Percentiles rank a stretch among this genome's conserved stretches.
These are phyloP conservation scores for Eretmocerus hayati DNA, from an alignment of 2,888 invertebrate genomes.

Conservation along the genomic window DNA sequence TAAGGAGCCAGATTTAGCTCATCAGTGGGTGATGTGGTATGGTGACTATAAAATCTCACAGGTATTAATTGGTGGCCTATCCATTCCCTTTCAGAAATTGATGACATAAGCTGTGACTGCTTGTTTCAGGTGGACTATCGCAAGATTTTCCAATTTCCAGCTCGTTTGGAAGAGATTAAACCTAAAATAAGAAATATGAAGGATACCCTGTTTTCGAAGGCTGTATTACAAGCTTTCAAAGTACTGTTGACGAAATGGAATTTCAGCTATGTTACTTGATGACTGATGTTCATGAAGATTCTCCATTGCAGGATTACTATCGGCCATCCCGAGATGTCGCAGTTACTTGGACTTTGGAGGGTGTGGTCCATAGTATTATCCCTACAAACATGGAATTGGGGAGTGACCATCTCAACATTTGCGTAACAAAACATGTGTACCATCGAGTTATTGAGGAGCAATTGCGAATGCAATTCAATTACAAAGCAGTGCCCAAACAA, in stretches of 20 bases:
- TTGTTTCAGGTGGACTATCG: constrained; percentile 31
- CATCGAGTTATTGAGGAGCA: constrained; percentile 15
- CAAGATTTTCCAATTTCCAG: constrained; percentile 28
- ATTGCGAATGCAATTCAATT: constrained; percentile 17
- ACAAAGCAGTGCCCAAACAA: constrained; percentile 8
- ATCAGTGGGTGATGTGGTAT: constrained; percentile 44
- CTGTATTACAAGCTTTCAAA: constrained; percentile 32
- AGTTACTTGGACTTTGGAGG: constrained; percentile 6
- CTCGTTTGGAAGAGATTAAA: constrained; percentile 30
- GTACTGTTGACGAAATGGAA: no score
- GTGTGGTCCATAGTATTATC: constrained; percentile 14
- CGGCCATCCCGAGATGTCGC: constrained; percentile 11
- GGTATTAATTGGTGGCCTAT: no score
- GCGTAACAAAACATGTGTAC: constrained; percentile 8
- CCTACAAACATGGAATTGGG: constrained; percentile 9
- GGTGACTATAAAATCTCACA: constrained; percentile 39
- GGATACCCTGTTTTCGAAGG: constrained; percentile 27
- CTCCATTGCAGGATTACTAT: constrained; percentile 15
- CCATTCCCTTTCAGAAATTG: no score
- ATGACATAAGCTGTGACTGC: no score
- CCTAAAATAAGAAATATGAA: constrained; percentile 26
- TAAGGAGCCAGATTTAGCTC: constrained; percentile 36
- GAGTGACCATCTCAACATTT: not conserved
- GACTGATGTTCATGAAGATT: no score
- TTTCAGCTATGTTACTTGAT: no score